Evolutionary conservation across 1,140 invertebrate genomes (phyloP).

Genomic region (Caenorhabditis inopinata): DNA sequence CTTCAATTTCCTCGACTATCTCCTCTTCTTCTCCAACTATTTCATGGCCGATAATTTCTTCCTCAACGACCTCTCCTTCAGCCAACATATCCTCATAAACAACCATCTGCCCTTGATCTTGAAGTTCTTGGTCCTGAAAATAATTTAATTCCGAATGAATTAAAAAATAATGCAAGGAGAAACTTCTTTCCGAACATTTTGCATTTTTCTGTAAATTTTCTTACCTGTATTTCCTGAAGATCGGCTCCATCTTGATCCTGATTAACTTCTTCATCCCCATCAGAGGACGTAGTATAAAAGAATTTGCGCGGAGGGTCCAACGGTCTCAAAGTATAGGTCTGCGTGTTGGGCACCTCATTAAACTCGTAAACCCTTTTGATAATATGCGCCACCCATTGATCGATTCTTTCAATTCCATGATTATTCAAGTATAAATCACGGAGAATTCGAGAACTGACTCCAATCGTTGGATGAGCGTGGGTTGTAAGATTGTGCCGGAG

Average conservation of each 20-base stretch:
- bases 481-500: background rate
- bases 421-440: constrained; percentile 6
- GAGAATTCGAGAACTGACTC: background rate
- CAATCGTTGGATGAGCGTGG: constrained; percentile 21
- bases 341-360: background rate
- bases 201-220: no score
- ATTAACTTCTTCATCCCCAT: background rate
- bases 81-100: no score
- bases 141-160: no score
- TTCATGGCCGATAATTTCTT: background rate
- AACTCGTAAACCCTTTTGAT: constrained; percentile 4
- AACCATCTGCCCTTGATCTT: no score
- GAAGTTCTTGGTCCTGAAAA: no score
- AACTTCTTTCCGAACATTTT: no score
- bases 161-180: no score
- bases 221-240: no score
- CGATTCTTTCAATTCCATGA: background rate
- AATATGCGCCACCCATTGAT: constrained; percentile 23
- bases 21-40: background rate
- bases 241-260: background rate
- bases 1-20: background rate
- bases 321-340: background rate
- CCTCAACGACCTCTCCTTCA: background rate
- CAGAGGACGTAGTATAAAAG: background rate
- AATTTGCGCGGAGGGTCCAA: background rate